phyloP scores from a whole-genome alignment of 2,113 vertebrate species.

The Spea bombifrons region DNA sequence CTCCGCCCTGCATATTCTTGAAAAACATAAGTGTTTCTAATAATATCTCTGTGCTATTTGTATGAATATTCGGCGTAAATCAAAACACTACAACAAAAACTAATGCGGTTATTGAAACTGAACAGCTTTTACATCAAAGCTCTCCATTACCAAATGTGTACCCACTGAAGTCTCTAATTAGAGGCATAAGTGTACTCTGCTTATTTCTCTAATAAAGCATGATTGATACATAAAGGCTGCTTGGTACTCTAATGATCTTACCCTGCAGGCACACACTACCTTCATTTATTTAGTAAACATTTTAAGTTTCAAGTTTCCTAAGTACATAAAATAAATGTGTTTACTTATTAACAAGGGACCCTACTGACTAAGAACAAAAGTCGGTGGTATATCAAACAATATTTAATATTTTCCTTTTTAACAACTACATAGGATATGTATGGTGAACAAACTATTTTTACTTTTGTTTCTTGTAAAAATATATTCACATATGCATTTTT shows the following conservation, averaged over 20 bases:
- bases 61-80: background rate
- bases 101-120: constrained; percentile 5
- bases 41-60: background rate
- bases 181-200: background rate
- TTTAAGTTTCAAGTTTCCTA: background rate
- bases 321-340: background rate
- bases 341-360: background rate
- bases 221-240: constrained; percentile 9
- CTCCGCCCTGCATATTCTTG: too few relatives aligned
- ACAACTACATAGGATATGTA: too few relatives aligned
- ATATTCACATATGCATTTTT: too few relatives aligned
- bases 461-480: too few relatives aligned
- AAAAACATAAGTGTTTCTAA: too few relatives aligned
- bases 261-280: background rate
- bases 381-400: too few relatives aligned
- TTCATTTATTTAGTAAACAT: background rate
- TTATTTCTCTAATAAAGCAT: constrained; percentile 15
- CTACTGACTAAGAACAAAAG: background rate
- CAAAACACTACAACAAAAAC: background rate
- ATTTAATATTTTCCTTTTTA: too few relatives aligned
- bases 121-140: constrained; percentile 28
- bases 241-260: constrained; percentile 15
- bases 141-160: background rate
- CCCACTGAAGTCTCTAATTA: constrained; percentile 20
- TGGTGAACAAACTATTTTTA: too few relatives aligned